Evolutionary conservation across 2,888 invertebrate species (phyloP).

Genomic region (Flabesymbios commensalis): DNA sequence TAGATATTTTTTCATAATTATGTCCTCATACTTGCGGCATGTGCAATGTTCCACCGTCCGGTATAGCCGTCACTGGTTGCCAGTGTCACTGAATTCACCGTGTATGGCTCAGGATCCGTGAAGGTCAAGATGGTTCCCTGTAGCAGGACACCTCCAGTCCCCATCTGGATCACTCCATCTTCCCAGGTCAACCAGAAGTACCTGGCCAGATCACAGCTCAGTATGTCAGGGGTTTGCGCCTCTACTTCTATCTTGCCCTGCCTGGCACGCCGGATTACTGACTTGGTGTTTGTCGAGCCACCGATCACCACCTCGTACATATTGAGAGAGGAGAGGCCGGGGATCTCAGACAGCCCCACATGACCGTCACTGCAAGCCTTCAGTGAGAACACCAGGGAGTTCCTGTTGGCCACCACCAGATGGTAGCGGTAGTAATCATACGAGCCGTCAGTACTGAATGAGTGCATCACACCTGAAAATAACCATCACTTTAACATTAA

Average conservation of each 20-base stretch:
- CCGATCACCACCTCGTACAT: slow-evolving; percentile 8
- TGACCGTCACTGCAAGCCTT: slow-evolving; percentile 6
- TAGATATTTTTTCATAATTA: no score
- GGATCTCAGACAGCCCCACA: slow-evolving; percentile 2
- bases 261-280: not conserved
- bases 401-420: not conserved
- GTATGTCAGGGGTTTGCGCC: slow-evolving; percentile 1
- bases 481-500: no score
- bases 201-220: slow-evolving; percentile 3
- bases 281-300: not conserved
- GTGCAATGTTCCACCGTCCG: no score
- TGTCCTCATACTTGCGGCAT: no score
- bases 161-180: not conserved
- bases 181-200: slow-evolving; percentile 2
- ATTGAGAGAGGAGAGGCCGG: not conserved
- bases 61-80: no score
- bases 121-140: not conserved
- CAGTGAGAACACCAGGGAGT: slow-evolving; percentile 6
- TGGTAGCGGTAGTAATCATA: not conserved
- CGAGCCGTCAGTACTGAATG: not conserved
- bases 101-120: not conserved
- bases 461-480: no score
- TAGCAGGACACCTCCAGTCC: not conserved
- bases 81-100: no score
- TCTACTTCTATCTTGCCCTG: not conserved